These are phyloP conservation scores for Calephelis nemesis DNA, from an alignment of 1,140 invertebrate genomes.

Conservation along the genomic window DNA sequence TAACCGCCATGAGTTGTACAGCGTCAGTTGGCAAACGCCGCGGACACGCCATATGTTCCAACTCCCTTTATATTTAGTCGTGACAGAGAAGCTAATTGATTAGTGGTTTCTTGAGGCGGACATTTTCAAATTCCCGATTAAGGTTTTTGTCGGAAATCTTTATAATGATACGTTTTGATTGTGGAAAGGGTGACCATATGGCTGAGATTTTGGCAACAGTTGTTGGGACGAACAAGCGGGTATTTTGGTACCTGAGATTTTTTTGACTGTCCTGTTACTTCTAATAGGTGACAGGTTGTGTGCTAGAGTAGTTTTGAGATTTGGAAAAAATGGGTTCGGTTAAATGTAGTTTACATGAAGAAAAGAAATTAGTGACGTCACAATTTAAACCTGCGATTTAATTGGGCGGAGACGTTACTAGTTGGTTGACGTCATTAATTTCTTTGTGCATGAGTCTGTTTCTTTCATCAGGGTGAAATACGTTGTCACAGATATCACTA, in stretches of 20 bases:
- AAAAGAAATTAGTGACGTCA: too few relatives aligned
- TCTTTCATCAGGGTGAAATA: too few relatives aligned
- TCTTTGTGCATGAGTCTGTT: too few relatives aligned
- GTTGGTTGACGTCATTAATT: too few relatives aligned
- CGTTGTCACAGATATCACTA: too few relatives aligned
- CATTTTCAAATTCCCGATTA: conserved; percentile 64
- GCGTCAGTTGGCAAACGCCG: conserved; percentile 70
- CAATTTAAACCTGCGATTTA: too few relatives aligned
- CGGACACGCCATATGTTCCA: conserved; percentile 61
- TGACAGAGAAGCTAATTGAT: conserved; percentile 71
- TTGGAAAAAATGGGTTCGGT: too few relatives aligned
- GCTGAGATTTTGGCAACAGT: conserved; percentile 57
- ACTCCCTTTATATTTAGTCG: conserved; percentile 59
- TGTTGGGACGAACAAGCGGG: conserved; percentile 31
- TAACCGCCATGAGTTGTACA: conserved; percentile 45
- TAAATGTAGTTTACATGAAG: too few relatives aligned
- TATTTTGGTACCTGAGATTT: conserved; percentile 29
- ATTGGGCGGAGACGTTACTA: too few relatives aligned
- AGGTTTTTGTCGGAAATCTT: conserved; percentile 64
- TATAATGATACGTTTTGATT: conserved; percentile 75
- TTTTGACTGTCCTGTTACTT: not conserved
- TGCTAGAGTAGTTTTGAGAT: too few relatives aligned
- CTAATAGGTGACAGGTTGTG: too few relatives aligned
- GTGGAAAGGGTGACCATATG: conserved; percentile 65
- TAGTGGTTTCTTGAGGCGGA: conserved; percentile 65